Conservation (phyloP, 2,113 vertebrate species). For the Myanophis thanlyinensis region DNA sequence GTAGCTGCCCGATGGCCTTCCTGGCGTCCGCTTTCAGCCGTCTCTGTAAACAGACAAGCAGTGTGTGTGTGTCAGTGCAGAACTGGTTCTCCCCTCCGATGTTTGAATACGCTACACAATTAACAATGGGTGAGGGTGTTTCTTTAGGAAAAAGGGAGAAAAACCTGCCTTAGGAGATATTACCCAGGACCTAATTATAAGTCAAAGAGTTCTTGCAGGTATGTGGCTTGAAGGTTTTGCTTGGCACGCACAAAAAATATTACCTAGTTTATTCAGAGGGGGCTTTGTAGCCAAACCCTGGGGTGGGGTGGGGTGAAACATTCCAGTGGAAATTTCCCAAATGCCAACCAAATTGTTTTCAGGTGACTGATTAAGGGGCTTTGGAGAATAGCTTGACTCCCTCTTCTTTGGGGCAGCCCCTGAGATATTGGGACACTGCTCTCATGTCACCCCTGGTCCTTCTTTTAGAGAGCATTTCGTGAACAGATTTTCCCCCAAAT, state of each 20-base stretch:
- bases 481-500: too few species aligned
- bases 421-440: too few species aligned
- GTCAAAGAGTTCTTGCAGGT: not conserved
- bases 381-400: not conserved
- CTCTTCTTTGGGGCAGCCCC: too few species aligned
- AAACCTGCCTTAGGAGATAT: not conserved
- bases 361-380: not conserved
- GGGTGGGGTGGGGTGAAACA: too few species aligned
- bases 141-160: not conserved
- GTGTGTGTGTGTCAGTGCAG: slow-evolving; percentile 20
- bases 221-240: not conserved
- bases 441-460: too few species aligned
- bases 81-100: not conserved
- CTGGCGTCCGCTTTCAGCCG: slow-evolving; percentile 83
- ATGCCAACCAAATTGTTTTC: not conserved
- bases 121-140: not conserved
- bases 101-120: not conserved
- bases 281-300: too few species aligned
- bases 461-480: too few species aligned
- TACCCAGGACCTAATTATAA: not conserved
- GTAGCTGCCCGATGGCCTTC: slow-evolving; percentile 82
- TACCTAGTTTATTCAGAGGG: not conserved
- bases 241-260: not conserved
- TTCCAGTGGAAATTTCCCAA: not conserved
- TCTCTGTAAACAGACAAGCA: slow-evolving; percentile 69